These are phyloP conservation scores for Platysternon megacephalum DNA, from an alignment of 2,113 vertebrate species.

Conservation along the genomic window DNA sequence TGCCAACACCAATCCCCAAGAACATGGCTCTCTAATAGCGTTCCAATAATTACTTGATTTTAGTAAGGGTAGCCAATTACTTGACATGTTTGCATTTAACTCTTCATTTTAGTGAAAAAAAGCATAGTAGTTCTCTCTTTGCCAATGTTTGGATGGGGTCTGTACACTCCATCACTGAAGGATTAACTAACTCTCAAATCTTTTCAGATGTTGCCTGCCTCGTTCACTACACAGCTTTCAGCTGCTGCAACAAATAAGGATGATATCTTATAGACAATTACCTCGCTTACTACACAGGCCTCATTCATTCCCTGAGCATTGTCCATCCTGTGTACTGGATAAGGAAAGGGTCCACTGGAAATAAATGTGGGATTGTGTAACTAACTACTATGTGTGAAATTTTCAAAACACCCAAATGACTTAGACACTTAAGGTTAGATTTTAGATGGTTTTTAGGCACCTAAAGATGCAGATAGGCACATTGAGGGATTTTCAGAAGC, in stretches of 20 bases:
- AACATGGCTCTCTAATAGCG: rapidly evolving
- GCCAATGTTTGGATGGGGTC: background rate
- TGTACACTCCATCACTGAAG: background rate
- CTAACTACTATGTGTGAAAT: too few species aligned
- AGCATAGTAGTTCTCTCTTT: background rate
- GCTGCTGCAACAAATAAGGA: background rate
- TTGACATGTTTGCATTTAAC: rapidly evolving
- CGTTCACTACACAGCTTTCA: background rate
- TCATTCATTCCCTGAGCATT: too few species aligned
- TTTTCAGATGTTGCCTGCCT: background rate
- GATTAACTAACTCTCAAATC: background rate
- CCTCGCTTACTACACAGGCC: background rate
- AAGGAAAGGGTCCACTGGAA: too few species aligned
- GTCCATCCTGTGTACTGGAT: background rate
- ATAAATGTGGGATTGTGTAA: background rate
- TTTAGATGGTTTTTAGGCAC: background rate
- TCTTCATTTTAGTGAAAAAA: background rate
- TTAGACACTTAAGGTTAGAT: background rate
- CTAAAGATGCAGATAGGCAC: background rate
- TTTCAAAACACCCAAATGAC: background rate
- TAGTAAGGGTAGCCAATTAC: background rate
- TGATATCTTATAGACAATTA: background rate
- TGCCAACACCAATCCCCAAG: background rate
- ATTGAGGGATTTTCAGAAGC: too few species aligned
- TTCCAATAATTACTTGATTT: background rate